Base-by-base conservation (phyloP, 2,888 invertebrate species). In the Pachycephus smyrnensis region DNA sequence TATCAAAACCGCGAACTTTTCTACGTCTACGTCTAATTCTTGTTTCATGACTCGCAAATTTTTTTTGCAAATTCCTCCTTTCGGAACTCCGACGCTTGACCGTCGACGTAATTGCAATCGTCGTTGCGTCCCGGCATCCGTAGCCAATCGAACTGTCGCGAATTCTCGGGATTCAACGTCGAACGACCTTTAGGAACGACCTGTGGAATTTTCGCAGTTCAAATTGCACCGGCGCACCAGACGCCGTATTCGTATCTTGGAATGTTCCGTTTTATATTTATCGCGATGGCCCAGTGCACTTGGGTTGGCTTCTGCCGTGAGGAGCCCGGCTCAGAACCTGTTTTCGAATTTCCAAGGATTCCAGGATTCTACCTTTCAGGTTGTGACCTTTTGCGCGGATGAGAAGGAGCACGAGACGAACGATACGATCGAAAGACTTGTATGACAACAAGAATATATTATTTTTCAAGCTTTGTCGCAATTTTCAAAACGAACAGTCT, bases 1-100 rank as follows among this genome's bases (percentile, higher is more conserved):
- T 55, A 55, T 55, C 15, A 23, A 23, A 23, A 23, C 15, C 55
- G 55, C 15, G 2, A 23, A 55, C 23, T 55, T 55, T 55, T 9
- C 23, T 9, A 9, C 1, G 15, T 15, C 55, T 55, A 55, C 1
- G 15, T 9, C 23, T 55, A 55, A 55, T 55, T 55, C 9, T 35
- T 35, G 2, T 35, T 35, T 35, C 35, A 3, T 33, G 33, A 35
- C 9, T 35, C 40, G 23, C 23, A 9, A 23, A 6, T 6, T 40
- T 40, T 40, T 40, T 15, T 1, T 40, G 15, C 15, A 1, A 33
- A 3, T 33, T 40, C 4, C 15, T 37, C 1, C 15, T 40, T 15
- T n/a, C n/a, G n/a, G n/a, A 6, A 40, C 15, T 40, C 40, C 0
- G 6, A 6, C 15, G 15, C 4, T 40, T 15, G 4, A 15, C 0